A percentile compares a stretch with the other conserved stretches of the same genome.
Conservation (phyloP, 2,888 invertebrate species). For the Cheilosia vernalis region DNA sequence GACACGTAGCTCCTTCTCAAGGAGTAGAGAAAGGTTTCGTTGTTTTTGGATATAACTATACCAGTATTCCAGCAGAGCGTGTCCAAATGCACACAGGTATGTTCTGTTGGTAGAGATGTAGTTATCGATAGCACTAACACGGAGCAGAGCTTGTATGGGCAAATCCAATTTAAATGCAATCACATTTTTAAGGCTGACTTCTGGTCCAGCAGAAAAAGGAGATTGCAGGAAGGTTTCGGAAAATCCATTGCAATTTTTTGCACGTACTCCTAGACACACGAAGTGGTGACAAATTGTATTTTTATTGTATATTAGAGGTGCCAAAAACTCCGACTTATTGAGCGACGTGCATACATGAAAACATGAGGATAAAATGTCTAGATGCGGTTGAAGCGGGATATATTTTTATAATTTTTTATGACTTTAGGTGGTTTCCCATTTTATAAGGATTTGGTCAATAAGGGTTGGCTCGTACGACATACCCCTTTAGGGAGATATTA, state of each 20-base stretch:
- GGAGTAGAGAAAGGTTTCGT: slow-evolving; percentile 21
- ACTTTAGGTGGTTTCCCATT: too few relatives aligned
- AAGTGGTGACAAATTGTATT: slow-evolving; percentile 60
- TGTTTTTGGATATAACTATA: slow-evolving; percentile 17
- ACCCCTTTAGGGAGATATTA: too few relatives aligned
- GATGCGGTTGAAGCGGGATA: too few relatives aligned
- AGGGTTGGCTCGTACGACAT: too few relatives aligned
- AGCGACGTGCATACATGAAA: too few relatives aligned
- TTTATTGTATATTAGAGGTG: slow-evolving; percentile 44
- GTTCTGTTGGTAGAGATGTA: slow-evolving; percentile 23
- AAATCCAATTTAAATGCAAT: slow-evolving; percentile 74
- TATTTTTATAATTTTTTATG: too few relatives aligned
- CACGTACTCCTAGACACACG: neutral
- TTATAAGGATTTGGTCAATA: too few relatives aligned
- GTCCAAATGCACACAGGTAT: slow-evolving; percentile 25
- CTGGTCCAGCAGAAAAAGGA: slow-evolving; percentile 13
- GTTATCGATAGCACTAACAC: slow-evolving; percentile 42
- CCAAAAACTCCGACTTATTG: neutral
- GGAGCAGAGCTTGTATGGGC: slow-evolving; percentile 41
- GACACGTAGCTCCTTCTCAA: slow-evolving; percentile 23
- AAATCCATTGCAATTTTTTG: slow-evolving; percentile 41
- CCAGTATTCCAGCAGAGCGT: neutral
- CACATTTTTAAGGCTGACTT: slow-evolving; percentile 63
- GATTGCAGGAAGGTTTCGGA: slow-evolving; percentile 40
- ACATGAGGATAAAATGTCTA: too few relatives aligned